Base-by-base conservation (phyloP, 2,888 invertebrate species). In the Synanthedon myopaeformis region DNA sequence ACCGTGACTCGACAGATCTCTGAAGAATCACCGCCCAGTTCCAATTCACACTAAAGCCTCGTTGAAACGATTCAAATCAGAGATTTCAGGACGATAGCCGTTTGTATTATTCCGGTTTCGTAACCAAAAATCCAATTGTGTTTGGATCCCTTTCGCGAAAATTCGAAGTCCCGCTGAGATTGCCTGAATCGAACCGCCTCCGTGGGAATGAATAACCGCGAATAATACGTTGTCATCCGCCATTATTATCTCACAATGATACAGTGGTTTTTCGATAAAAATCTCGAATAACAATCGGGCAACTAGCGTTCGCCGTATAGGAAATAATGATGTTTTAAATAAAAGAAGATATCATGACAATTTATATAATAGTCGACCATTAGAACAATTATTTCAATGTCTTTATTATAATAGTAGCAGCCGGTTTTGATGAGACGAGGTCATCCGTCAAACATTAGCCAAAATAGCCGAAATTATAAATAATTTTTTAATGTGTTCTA, bases 91-190 rank as follows among this genome's bases (percentile, higher is more conserved):
- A 82, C 79, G 79, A 84, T 83, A 83, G 79, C 83, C 83, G 79
- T 72, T 83, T 84, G 81, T 85, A 85, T 87, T 87, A 87, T 87
- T 87, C 86, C 86, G 82, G 82, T 82, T 82, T 84, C 72, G 77
- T 79, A 82, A 83, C 82, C 86, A 85, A 84, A 86, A 86, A 85
- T 87, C 87, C 87, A 85, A 87, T 87, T 87, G 87, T 86, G 74
- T 66, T 67, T 62, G 65, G 72, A 83, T 83, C 82, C 82, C 76
- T 82, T 82, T 81, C 70, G 77, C 67, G 77, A 78, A 79, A 80
- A 82, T 72, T 75, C 70, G 73, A 71, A 76, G 74, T 76, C 84
- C 85, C 80, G 83, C 82, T 74, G 86, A 79, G 86, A 86, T 87
- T 84, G 83, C 75, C 72, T 73, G 74, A 82, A 80, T 83, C 79